Base-by-base conservation (phyloP, 2,888 invertebrate genomes). In the Alloplasta piceator region DNA sequence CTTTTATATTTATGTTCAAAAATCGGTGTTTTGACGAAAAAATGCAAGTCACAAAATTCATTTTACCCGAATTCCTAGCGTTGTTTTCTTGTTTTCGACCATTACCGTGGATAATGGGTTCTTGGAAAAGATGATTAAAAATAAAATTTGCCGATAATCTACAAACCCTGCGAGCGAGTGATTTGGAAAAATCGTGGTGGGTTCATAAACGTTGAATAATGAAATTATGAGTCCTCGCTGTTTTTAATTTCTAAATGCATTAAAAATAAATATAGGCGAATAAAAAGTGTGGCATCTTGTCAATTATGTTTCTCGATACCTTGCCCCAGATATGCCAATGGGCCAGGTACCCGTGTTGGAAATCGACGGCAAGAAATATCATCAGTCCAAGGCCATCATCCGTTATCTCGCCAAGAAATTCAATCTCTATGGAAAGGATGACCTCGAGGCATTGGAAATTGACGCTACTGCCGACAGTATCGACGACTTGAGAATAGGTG, bases 391-490 rank as follows among this genome's bases (percentile, higher is more conserved):
- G 77, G 93, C 94, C 41, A 94, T 95, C 64, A 92, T 93, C 46
- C 93, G 94, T 67, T 94, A 93, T 84, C 85, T 94, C 0, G 94
- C 93, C 1, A 92, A 91, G 73, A 92, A 93, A 84, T 91, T 92
- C 39, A 91, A 93, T 38, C 91, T 94, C 0, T 90, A 94, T 52
- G 93, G 94, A 0, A 84, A 89, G 0, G 93, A 94, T 78, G 93
- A 93, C 1, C 91, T 93, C 89, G 92, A 94, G 52, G 93, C 93
- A 78, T 91, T 93, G 3, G 88, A 93, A 3, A 90, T 94, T 66
- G 94, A 94, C 71, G 91, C 92, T 14, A 83, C 91, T 0, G 93
- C 92, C 0, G 93, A 93, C 56, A 93, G 90, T 61, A 89, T 94
- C 56, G 93, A 93, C 39, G 94, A 94, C 81, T 90, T 93, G 82